Evolutionary conservation across 2,797 vertebrate species (phyloP), one percentile per base, ranked within the genome.

Genomic region (Mallotus villosus): DNA sequence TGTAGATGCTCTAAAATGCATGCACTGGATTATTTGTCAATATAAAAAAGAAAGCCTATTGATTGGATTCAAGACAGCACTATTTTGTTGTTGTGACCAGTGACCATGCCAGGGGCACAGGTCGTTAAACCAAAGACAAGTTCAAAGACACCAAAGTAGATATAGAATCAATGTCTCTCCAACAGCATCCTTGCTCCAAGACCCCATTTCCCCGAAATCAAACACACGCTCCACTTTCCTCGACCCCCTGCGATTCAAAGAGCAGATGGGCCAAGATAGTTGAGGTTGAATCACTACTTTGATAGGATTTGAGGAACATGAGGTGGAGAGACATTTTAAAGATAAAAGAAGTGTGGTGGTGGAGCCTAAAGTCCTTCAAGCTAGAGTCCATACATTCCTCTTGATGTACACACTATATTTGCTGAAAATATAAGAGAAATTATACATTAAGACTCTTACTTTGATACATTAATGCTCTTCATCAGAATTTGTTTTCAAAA

Each of bases 131-230:
- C 75, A 81, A 81, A 84, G 76, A 77, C 66, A 25, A 62, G 78
- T 88, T 88, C 85, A 91, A 85, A 89, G 82, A 73, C 80, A 25
- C 62, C 78, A 73, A 75, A 74, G 81, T 67, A 63, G 86, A 81
- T 79, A 66, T 32, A 78, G 75, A 83, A 91, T 91, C 87, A 90
- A 89, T 90, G 83, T 68, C 58, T 65, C 81, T 79, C 78, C 34
- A 58, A 83, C 60, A 72, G 76, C 60, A 53, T 64, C 78, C 68
- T 51, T 75, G 76, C 77, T 86, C 74, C 65, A 82, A 84, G 70
- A 63, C 49, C 51, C 61, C 53, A 49, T 49, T 79, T 78, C 57
- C 60, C 55, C 21, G 58, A 70, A 87, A 83, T 85, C 75, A 83
- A 80, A 84, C 72, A 53, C 41, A n/a, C 5, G 66, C 74, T 63